Base-by-base conservation (phyloP, 2,113 vertebrate species). In the Suricata suricatta region DNA sequence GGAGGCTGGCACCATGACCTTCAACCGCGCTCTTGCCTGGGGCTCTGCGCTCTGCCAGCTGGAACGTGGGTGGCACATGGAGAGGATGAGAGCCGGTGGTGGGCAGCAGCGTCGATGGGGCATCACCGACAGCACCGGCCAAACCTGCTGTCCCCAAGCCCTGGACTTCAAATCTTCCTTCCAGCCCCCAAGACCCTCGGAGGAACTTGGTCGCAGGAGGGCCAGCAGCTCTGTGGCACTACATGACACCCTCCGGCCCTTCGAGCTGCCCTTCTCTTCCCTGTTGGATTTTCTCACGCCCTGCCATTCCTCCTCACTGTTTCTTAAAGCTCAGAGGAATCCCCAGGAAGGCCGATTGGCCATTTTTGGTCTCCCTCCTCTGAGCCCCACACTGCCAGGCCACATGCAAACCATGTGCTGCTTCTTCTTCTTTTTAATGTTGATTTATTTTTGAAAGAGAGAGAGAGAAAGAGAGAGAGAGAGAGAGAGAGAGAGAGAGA, bases 231-330 rank as follows among this genome's bases (percentile, higher is more conserved):
- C 12, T 38, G 7, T 16, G 3, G 4, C 1, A 0, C 29, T 15
- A 1, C 38, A 2, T 35, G 0, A 0, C 0, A 14, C 3, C 52
- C 27, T 38, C 35, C 19, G 89, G 71, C 21, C 10, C 27, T 1
- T 0, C 6, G 7, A 31, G 5, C 41, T 0, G 0, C 6, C 9
- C 5, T 52, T 72, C 88, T 83, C 38, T 82, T 74, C 29, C 54
- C 33, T 16, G 27, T 2, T 6, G 54, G 35, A 3, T 23, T 33
- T 10, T 17, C 14, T 44, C 60, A 27, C 6, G 19, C 8, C 0
- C 13, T 57, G 80, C 21, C 66, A 7, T 21, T 41, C 44, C 5
- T 57, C 64, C 54, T 82, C 41, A 14, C 12, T 29, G 17, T 11
- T 82, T 63, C 91, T 63, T 57, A 35, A 69, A 93, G 41, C 66